Evolutionary conservation across 2,113 vertebrate species (phyloP).

Genomic region (Pavo muticus): DNA sequence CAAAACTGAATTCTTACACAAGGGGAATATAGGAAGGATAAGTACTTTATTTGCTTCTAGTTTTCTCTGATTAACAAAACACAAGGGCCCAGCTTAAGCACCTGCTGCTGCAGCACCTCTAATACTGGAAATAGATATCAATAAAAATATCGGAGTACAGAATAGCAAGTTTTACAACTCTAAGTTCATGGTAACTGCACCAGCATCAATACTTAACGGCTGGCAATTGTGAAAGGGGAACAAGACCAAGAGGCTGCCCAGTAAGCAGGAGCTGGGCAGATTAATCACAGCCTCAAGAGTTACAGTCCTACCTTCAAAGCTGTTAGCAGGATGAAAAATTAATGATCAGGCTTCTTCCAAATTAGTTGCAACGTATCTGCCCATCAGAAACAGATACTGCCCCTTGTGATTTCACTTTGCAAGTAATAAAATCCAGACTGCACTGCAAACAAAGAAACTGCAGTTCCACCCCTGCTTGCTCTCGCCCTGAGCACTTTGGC

Average conservation of each 20-base stretch:
- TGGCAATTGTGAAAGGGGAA: not conserved
- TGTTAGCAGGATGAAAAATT: not conserved
- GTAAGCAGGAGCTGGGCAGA: not conserved
- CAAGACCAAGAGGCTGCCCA: not conserved
- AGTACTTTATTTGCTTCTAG: not conserved
- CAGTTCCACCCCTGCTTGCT: not conserved
- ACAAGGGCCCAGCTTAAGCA: not conserved
- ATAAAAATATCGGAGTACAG: not conserved
- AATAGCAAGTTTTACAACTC: not conserved
- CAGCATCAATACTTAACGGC: not conserved
- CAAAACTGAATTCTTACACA: not conserved
- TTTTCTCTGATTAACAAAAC: not conserved
- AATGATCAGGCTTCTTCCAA: not conserved
- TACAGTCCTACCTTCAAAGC: conserved; percentile 11
- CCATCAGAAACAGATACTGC: conserved; percentile 27
- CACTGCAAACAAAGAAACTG: conserved; percentile 14
- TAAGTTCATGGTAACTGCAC: not conserved
- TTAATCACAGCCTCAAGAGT: not conserved
- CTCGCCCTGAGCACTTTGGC: not conserved
- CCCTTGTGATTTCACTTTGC: conserved; percentile 22
- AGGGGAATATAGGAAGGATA: not conserved
- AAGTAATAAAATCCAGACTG: conserved; percentile 57
- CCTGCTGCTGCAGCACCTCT: not conserved
- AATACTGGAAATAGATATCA: not conserved
- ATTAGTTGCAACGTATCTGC: conserved; percentile 12